Percentiles rank a stretch among this genome's conserved stretches.
Evolutionary conservation across 2,797 vertebrate species (phyloP).

Genomic region (Pteropus rufus): DNA sequence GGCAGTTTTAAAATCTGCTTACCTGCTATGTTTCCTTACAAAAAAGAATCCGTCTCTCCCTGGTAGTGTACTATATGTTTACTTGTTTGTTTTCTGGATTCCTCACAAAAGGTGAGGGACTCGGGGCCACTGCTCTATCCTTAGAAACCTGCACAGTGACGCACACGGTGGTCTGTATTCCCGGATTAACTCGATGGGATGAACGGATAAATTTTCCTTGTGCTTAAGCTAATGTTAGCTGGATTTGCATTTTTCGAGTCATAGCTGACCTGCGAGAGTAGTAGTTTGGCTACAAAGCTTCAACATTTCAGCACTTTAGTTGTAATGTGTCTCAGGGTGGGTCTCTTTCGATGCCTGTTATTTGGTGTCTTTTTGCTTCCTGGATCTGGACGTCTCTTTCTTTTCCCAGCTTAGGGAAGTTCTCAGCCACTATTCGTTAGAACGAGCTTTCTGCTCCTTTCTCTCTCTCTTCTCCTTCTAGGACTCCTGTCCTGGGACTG

Average conservation of each 20-base stretch:
- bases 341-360: background rate
- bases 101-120: background rate
- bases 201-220: background rate
- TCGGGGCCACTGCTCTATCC: background rate
- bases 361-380: background rate
- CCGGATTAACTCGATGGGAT: background rate
- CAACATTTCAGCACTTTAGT: too few relatives aligned
- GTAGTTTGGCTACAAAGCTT: background rate
- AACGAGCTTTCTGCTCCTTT: background rate
- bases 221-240: background rate
- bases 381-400: too few relatives aligned
- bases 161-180: background rate
- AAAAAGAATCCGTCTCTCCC: background rate
- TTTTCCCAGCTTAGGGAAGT: too few relatives aligned
- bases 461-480: background rate
- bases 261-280: background rate
- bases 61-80: background rate
- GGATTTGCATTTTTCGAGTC: background rate
- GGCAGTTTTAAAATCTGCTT: background rate
- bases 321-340: background rate
- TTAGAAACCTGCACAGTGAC: background rate
- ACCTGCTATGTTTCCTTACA: background rate
- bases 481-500: too few relatives aligned
- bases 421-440: background rate
- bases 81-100: background rate